These are phyloP conservation scores for Theocolax elegans DNA, from an alignment of 1,140 invertebrate genomes.

Conservation along the genomic window DNA sequence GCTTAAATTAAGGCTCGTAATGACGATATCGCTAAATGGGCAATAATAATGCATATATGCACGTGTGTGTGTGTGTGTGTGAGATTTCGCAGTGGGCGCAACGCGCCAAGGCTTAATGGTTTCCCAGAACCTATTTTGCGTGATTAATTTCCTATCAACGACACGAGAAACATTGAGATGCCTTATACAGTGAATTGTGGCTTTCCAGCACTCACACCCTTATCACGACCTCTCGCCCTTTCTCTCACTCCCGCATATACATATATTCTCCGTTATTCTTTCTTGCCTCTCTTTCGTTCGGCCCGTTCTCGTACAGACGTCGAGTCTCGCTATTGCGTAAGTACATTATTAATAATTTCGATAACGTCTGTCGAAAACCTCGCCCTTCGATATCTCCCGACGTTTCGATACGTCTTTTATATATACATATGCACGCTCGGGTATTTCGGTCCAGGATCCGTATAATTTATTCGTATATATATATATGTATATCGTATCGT, in stretches of 20 bases:
- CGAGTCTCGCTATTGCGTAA: conserved; percentile 35
- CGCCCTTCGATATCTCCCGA: no score
- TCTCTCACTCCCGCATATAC: conserved; percentile 34
- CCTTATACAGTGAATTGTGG: conserved; percentile 45
- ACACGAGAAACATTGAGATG: conserved; percentile 26
- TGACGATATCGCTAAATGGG: conserved; percentile 48
- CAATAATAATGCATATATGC: conserved; percentile 38
- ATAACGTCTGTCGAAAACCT: conserved; percentile 34
- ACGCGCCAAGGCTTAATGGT: conserved; percentile 58
- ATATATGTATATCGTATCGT: no score
- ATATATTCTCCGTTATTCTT: not conserved
- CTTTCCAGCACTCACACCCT: conserved; percentile 48
- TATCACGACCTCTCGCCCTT: conserved; percentile 55
- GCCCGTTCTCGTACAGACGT: conserved; percentile 35
- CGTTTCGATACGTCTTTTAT: no score
- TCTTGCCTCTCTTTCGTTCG: not conserved
- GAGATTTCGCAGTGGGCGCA: conserved; percentile 24
- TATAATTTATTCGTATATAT: no score
- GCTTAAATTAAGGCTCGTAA: conserved; percentile 48
- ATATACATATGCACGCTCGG: no score
- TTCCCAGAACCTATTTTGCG: conserved; percentile 62
- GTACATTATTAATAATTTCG: conserved; percentile 51
- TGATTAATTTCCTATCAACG: conserved; percentile 64
- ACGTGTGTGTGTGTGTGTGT: no score
- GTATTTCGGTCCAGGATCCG: no score